phyloP scores from a whole-genome alignment of 1,140 invertebrate species.

The Akabosia matsudoensis region DNA sequence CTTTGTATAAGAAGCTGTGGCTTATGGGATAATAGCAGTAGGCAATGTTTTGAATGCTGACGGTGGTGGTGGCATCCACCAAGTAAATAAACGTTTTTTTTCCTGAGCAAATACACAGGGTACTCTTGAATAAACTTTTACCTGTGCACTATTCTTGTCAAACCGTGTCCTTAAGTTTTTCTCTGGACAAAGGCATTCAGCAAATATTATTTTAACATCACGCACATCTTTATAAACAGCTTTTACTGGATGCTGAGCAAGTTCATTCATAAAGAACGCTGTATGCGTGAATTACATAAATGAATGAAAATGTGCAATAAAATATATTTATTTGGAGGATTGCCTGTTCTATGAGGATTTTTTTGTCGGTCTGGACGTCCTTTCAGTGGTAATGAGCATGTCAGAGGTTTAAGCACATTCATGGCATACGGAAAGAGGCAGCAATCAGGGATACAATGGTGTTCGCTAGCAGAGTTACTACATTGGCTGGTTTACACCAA shows the following conservation, averaged over 20 bases:
- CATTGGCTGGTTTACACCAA: too few species aligned
- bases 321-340: too few species aligned
- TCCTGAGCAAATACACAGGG: too few species aligned
- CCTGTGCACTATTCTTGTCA: neutral
- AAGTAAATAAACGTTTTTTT: neutral
- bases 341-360: too few species aligned
- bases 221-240: neutral
- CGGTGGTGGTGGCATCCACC: neutral
- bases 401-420: neutral
- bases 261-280: neutral
- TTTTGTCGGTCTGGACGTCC: neutral
- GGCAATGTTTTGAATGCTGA: too few species aligned
- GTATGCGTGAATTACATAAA: neutral
- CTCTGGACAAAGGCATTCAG: neutral
- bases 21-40: neutral
- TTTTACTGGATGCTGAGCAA: neutral
- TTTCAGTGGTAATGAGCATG: conserved; percentile 5
- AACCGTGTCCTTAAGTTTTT: neutral
- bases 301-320: neutral
- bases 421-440: neutral
- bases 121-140: neutral
- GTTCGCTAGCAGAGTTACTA: neutral
- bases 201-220: conserved; percentile 10
- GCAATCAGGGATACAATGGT: neutral
- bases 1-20: neutral